Evolutionary conservation across 2,797 vertebrate species (phyloP), one percentile per base, ranked within the genome.

Genomic region (Nyctalus aviator): DNA sequence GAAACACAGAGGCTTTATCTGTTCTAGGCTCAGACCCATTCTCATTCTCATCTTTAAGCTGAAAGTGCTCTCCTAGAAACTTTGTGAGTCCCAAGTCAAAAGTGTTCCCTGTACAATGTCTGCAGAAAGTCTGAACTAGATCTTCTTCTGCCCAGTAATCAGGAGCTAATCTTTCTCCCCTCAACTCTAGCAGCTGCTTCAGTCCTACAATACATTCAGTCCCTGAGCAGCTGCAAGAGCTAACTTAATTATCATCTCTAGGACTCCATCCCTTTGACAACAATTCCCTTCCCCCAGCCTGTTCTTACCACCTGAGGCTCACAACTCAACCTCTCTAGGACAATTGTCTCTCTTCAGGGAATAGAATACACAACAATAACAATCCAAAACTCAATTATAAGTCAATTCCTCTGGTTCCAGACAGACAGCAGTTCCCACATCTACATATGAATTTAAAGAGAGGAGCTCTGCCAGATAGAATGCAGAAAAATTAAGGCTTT

Each of bases 41-140:
- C 32, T 10, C 62, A 86, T 4, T 8, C 48, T 91, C 66, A 84
- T 15, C 66, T 55, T 79, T 73, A 91, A 64, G 66, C 15, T 81
- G 46, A 88, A 6, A 69, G 12, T 69, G 21, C 6, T 72, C 10
- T 85, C 64, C 73, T 41, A 82, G 55, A 91, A 93, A 35, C 44
- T 91, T 76, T 85, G 23, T 85, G 53, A 95, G 41, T 85, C 32
- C 53, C 78, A 95, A 88, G 62, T 93, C 27, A 77, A 3, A 46
- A 85, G 72, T 25, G 37, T 73, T 50, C 37, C 17, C 53, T 91
- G 23, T 23, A 35, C n/a, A 25, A 46, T 66, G 76, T 35, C 68
- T 88, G 62, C 3, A 66, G 72, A 79, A 81, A 85, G 68, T 66
- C 46, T 91, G 44, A 85, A 84, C 53, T 81, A 76, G 35, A 81